Evolutionary conservation across 2,113 vertebrate genomes (phyloP).

Genomic region (Dunckerocampus dactyliophorus): DNA sequence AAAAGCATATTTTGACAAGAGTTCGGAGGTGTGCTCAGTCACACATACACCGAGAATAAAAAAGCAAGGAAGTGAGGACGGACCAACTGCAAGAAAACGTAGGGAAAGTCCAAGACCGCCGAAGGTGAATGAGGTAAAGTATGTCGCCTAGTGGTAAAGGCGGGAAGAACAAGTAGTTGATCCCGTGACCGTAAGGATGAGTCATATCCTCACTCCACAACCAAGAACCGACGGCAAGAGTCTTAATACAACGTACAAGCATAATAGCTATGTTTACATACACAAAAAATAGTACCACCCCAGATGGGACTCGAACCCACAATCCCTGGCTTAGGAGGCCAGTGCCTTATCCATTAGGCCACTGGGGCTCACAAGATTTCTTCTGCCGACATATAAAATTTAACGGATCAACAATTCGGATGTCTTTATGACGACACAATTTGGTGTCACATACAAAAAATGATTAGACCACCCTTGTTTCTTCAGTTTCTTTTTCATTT

Average conservation of each 20-base stretch:
- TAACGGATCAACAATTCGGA: background rate
- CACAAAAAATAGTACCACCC: constrained; percentile 20
- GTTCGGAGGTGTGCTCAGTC: background rate
- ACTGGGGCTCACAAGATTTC: constrained; percentile 20
- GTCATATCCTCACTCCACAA: background rate
- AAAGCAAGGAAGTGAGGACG: background rate
- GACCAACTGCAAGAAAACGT: background rate
- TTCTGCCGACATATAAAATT: accelerated
- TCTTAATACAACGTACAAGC: too few relatives aligned
- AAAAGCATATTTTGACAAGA: constrained; percentile 21
- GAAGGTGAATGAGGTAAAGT: background rate
- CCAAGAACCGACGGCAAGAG: background rate
- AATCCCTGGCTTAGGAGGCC: constrained; percentile 60
- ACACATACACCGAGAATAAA: background rate
- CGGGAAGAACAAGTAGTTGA: background rate
- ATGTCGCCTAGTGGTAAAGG: background rate
- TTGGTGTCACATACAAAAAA: too few relatives aligned
- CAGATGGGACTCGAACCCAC: constrained; percentile 57
- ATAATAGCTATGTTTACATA: background rate
- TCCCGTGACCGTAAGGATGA: background rate
- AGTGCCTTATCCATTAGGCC: constrained; percentile 62
- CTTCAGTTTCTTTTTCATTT: too few relatives aligned
- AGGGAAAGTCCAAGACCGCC: background rate
- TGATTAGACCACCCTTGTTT: too few relatives aligned
- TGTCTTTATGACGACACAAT: background rate